Evolutionary conservation across 2,888 invertebrate genomes (phyloP).

Genomic region (Phaonia tiefii): DNA sequence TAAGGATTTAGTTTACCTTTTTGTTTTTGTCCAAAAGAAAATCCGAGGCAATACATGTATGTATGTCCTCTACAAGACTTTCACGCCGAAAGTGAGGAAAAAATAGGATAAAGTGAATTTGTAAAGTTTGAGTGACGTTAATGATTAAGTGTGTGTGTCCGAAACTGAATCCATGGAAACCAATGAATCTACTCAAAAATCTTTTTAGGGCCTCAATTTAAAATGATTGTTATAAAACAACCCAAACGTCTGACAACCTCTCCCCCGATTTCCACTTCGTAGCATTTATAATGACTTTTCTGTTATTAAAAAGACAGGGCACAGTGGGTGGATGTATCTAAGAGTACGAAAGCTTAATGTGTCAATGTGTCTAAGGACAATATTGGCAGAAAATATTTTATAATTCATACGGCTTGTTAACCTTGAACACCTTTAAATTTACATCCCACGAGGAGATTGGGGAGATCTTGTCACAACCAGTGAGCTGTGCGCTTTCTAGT

Average conservation of each 20-base stretch:
- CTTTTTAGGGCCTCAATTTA: conserved; percentile 56
- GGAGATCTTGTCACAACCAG: no score
- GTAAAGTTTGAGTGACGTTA: conserved; percentile 56
- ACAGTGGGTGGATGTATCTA: not conserved
- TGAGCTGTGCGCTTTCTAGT: no score
- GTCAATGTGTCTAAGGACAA: no score
- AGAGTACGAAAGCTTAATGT: no score
- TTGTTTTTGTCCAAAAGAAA: not conserved
- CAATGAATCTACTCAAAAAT: conserved; percentile 28
- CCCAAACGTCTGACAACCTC: not conserved
- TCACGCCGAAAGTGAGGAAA: no score
- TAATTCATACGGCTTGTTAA: no score
- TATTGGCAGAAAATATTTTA: no score
- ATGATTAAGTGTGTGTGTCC: conserved; percentile 51
- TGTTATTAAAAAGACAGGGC: no score
- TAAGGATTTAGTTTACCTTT: conserved; percentile 42
- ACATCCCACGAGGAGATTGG: no score
- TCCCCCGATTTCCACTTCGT: not conserved
- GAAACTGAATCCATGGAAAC: conserved; percentile 1
- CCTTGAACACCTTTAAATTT: no score
- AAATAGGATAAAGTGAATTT: conserved; percentile 20
- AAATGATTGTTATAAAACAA: conserved; percentile 12
- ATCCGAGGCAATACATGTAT: conserved; percentile 15
- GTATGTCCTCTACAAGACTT: no score
- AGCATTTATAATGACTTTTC: not conserved